Base-by-base conservation (phyloP, 2,797 vertebrate genomes). In the Rhinogobio ventralis region DNA sequence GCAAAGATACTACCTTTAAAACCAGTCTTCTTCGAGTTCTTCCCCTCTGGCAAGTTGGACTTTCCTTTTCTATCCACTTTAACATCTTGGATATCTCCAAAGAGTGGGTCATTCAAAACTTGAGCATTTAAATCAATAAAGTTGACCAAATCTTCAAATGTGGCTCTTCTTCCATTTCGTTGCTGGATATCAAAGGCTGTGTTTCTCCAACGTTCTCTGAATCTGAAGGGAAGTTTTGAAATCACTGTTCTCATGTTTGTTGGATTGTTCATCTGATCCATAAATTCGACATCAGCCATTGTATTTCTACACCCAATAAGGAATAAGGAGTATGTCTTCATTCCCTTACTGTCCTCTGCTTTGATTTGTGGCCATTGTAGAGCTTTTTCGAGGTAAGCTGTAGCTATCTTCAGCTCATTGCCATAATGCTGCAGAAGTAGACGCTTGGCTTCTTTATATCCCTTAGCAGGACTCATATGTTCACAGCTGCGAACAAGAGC, bases 1-100 rank as follows among this genome's bases (percentile, higher is more conserved):
- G 72, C 49, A 53, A 55, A 55, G 13, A 75, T 75, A 57, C 73
- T 75, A 55, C 30, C 19, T 55, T 60, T 77, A 33, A 76, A 42
- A 9, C 23, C 33, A 60, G 7, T 39, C 20, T 57, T 75, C 30
- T n/a, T 75, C 0, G 4, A 25, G 23, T 25, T 60, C 7, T 28
- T 77, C 55, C 7, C 13, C 20, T 60, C 30, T 57, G 51, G 13
- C 15, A n/a, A 76, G 57, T 11, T 76, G 6, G 13, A 55, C 73
- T 55, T 76, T 57, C 33, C 33, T 15, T 76, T 76, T 76, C 20
- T 76, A 3, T 57, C 51, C 4, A 60, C 7, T 11, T 60, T 42
- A 25, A 60, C 7, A 1, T 77, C 23, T 7, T 60, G 23, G 23
- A 77, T 77, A 17, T 60, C 23, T 77, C 53, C 53, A 77, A 77